A percentile compares a stretch with the other conserved stretches of the same genome.
phyloP scores from a whole-genome alignment of 2,888 invertebrate species.

The Colletes collaris region DNA sequence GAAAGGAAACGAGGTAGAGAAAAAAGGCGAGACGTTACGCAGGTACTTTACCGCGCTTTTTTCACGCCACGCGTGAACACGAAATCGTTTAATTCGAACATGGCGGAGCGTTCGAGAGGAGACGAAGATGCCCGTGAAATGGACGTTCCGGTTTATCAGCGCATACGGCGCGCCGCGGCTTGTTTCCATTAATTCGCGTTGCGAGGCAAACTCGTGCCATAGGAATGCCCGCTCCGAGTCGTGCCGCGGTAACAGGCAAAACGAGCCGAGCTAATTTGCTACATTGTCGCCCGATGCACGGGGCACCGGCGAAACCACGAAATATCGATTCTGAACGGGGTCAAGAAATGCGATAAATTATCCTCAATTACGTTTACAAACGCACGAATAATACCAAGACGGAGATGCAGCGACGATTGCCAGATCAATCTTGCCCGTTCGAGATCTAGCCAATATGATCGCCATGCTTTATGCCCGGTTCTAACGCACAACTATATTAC shows the following conservation, averaged over 20 bases:
- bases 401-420: too few species aligned
- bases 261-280: slow-evolving; percentile 61
- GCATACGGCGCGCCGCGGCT: slow-evolving; percentile 66
- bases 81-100: slow-evolving; percentile 67
- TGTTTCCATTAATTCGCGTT: slow-evolving; percentile 80
- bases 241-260: slow-evolving; percentile 63
- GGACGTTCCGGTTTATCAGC: slow-evolving; percentile 77
- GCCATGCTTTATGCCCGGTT: too few species aligned
- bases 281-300: slow-evolving; percentile 57
- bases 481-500: too few species aligned
- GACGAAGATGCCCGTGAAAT: slow-evolving; percentile 63
- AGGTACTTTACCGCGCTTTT: slow-evolving; percentile 26
- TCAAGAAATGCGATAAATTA: slow-evolving; percentile 52
- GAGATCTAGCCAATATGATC: too few species aligned
- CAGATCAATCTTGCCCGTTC: too few species aligned
- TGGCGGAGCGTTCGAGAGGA: slow-evolving; percentile 44
- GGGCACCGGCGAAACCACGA: slow-evolving; percentile 21
- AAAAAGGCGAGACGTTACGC: slow-evolving; percentile 39
- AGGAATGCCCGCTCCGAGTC: slow-evolving; percentile 73
- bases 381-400: too few species aligned
- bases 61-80: slow-evolving; percentile 52
- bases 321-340: slow-evolving; percentile 45
- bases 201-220: slow-evolving; percentile 73
- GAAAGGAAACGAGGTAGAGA: slow-evolving; percentile 11
- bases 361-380: not conserved